Evolutionary conservation across 2,797 vertebrate species (phyloP), one percentile per base, ranked within the genome.

Genomic region (Eospalax fontanierii): DNA sequence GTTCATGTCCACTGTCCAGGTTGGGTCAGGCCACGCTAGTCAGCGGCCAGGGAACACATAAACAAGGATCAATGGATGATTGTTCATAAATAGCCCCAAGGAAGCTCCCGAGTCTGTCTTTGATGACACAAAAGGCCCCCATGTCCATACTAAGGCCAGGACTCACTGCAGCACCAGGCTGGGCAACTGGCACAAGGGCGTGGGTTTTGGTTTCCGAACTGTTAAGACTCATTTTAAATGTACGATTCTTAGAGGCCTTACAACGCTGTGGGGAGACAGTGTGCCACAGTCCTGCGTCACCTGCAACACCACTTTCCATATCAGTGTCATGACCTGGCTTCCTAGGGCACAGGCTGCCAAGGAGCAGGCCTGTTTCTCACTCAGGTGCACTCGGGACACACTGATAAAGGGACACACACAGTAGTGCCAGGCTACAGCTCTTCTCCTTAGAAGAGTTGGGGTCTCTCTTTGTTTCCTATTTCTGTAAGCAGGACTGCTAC

Each of bases 151-250:
- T 66, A 14, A 50, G 46, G 68, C 22, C 38, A 35, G 40, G 40
- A 43, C 59, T 65, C 43, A 75, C 22, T 63, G 68, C 35, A 74
- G 35, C 2, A 2, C 14, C 4, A 10, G 10, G 11, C 11, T 11
- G 33, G 30, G 10, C 4, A 4, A 14, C 2, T 8, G 6, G 24
- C 22, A 66, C 12, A 61, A n/a, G 38, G 0, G 7, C 15, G 11
- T 15, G 40, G 18, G 9, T 16, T 40, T 65, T 22, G 18, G 8
- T 15, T 38, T 57, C 26, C 1, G 33, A 24, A 78, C n/a, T 24
- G 4, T 54, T 35, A 28, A 54, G 15, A 33, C 59, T 68, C 81
- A 2, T 68, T 84, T 81, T 43, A 90, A 85, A 82, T 11, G 11
- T 46, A 63, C 74, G 57, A 79, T 85, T 50, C n/a, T 70, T 22